phyloP scores from a whole-genome alignment of 37 sponge, comb jelly and placozoan genomes.

The Theonella swinhoei region DNA sequence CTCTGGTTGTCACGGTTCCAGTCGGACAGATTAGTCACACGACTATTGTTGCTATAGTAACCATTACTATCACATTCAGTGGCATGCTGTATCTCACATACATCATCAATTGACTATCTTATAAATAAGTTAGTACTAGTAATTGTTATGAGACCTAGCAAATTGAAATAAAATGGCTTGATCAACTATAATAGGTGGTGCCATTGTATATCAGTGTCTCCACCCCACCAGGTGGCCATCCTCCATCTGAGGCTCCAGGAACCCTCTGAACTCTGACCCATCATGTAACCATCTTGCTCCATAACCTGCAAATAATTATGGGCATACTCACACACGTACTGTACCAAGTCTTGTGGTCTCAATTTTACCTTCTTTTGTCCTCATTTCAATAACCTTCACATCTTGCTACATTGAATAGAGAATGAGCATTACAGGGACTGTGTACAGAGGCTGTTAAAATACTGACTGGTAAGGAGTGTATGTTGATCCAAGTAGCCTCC shows the following conservation, averaged over 20 bases:
- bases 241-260: conserved; percentile 87
- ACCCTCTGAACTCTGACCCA: conserved; percentile 85
- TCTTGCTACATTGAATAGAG: conserved; percentile 72
- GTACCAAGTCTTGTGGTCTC: neutral
- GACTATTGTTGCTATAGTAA: neutral
- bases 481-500: conserved; percentile 76
- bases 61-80: neutral
- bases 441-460: neutral
- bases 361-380: conserved; percentile 57
- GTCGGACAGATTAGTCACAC: neutral
- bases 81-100: neutral
- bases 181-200: no score
- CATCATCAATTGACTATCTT: neutral
- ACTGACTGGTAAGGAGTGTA: conserved; percentile 62
- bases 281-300: conserved; percentile 76
- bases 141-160: no score
- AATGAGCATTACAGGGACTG: neutral
- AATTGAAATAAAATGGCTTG: no score
- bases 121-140: no score
- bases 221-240: conserved; percentile 66
- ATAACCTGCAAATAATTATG: conserved; percentile 53
- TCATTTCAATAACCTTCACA: conserved; percentile 65
- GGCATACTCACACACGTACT: neutral
- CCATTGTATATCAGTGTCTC: conserved; percentile 34
- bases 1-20: neutral